Evolutionary conservation across 2,797 vertebrate genomes (phyloP), one percentile per base, ranked within the genome.

Genomic region (Nannoperca obscura): DNA sequence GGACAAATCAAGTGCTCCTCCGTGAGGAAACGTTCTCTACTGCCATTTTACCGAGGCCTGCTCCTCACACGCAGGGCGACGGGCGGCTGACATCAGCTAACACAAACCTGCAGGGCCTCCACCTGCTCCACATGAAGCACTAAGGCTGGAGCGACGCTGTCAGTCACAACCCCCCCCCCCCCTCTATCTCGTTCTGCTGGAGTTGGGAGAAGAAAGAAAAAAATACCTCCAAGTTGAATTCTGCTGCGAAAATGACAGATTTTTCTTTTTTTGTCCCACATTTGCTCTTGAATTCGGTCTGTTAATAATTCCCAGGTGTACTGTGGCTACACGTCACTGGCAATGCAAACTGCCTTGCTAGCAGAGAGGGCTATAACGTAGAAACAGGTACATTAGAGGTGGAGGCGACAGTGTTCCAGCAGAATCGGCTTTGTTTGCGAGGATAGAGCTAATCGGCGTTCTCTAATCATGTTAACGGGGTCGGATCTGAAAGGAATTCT

Each of bases 1-100:
- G 13, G 74, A 70, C 27, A 3, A 44, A 64, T 73, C 58, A 38
- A 78, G 65, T 55, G 78, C 61, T 81, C 78, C 58, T 82, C 70
- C 24, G 10, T 22, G 65, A 81, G 75, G 71, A 81, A 57, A 40
- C 17, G 34, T 73, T 65, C 46, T 86, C 82, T 78, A 86, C 87
- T 82, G 83, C 86, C 86, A 73, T 60, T 78, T 61, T 54, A 59
- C 40, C 7, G 67, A 63, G 65, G 59, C 34, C 52, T 59, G 55
- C 60, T 73, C 68, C 63, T 71, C 38, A 20, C 27, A 24, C 60
- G 10, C 55, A 3, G 42, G 38, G 22, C 19, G 13, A 32, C 40
- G 24, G 55, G 52, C 32, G 10, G 27, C 44, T 5, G 38, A 50
- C 54, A 30, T 78, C 32, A 52, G 32, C 53, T 22, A 11, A 49